phyloP scores from a whole-genome alignment of 2,888 invertebrate species.

The Drosophila eohydei region DNA sequence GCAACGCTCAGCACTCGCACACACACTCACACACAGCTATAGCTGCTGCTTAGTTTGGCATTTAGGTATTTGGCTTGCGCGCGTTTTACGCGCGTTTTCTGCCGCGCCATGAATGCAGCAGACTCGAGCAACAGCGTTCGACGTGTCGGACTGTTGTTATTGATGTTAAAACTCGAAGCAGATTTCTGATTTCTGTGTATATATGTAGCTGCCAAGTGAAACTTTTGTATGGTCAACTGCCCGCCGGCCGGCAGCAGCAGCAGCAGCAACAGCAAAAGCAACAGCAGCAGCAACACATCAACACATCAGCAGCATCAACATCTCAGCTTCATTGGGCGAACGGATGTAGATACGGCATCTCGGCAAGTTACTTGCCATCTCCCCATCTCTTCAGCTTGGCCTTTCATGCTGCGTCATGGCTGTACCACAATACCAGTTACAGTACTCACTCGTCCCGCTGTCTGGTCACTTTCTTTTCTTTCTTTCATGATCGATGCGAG shows the following conservation, averaged over 20 bases:
- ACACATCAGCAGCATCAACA: constrained; percentile 38
- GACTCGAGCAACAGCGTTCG: constrained; percentile 22
- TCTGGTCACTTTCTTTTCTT: constrained; percentile 75
- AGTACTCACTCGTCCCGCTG: constrained; percentile 38
- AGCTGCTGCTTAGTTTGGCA: constrained; percentile 37
- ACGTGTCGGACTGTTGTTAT: constrained; percentile 40
- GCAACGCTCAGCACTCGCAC: constrained; percentile 28
- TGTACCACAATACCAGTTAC: constrained; percentile 41
- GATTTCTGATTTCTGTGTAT: constrained; percentile 53
- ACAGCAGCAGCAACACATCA: constrained; percentile 34
- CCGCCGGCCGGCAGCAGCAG: constrained; percentile 38
- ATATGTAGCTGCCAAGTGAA: constrained; percentile 44
- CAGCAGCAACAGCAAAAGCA: constrained; percentile 25
- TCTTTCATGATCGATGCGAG: constrained; percentile 62
- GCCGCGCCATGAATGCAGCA: constrained; percentile 38
- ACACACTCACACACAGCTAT: constrained; percentile 3
- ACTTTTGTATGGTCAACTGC: constrained; percentile 41
- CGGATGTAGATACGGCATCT: constrained; percentile 56
- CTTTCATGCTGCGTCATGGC: constrained; percentile 62
- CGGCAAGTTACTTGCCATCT: constrained; percentile 27
- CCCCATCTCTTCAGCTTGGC: constrained; percentile 11
- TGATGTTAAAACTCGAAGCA: constrained; percentile 40
- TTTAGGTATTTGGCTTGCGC: constrained; percentile 34
- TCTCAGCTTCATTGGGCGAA: constrained; percentile 28
- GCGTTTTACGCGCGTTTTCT: constrained; percentile 41